phyloP scores from a whole-genome alignment of 2,797 vertebrate genomes.

The Cynodonichthys magdalenae region DNA sequence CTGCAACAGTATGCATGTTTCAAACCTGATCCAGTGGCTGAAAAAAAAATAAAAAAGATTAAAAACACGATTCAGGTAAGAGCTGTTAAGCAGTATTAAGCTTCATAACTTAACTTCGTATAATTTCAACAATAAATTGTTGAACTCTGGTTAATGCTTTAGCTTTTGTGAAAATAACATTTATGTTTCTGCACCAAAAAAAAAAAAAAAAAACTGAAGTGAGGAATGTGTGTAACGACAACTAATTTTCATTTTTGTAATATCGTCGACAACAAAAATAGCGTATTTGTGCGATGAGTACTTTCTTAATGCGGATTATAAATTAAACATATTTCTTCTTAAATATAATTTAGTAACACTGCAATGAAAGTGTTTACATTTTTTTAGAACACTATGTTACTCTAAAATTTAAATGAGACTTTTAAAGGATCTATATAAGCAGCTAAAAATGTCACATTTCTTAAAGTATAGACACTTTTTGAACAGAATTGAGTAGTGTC shows the following conservation, averaged over 20 bases:
- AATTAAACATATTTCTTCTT: background rate
- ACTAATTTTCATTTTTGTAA: no score
- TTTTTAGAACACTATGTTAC: background rate
- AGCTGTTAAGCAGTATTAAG: background rate
- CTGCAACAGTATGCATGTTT: slow-evolving; percentile 38
- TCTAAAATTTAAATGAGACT: background rate
- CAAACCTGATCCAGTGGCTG: slow-evolving; percentile 36
- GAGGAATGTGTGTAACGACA: no score
- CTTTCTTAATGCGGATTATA: background rate
- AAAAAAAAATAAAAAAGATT: slow-evolving; percentile 36
- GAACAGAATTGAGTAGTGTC: background rate
- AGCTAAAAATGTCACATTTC: background rate
- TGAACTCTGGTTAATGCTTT: background rate
- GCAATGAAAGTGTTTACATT: no score
- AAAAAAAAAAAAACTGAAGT: no score
- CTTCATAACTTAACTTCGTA: background rate
- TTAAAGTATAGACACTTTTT: slow-evolving; percentile 1
- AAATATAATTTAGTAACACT: no score
- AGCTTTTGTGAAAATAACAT: no score
- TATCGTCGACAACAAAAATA: background rate
- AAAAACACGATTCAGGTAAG: slow-evolving; percentile 26
- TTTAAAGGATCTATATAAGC: slow-evolving; percentile 3
- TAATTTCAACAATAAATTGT: background rate
- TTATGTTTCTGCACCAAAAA: no score
- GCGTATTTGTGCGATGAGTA: slow-evolving; percentile 1